Evolutionary conservation across 2,888 invertebrate genomes (phyloP).

Genomic region (Folsomia candida): DNA sequence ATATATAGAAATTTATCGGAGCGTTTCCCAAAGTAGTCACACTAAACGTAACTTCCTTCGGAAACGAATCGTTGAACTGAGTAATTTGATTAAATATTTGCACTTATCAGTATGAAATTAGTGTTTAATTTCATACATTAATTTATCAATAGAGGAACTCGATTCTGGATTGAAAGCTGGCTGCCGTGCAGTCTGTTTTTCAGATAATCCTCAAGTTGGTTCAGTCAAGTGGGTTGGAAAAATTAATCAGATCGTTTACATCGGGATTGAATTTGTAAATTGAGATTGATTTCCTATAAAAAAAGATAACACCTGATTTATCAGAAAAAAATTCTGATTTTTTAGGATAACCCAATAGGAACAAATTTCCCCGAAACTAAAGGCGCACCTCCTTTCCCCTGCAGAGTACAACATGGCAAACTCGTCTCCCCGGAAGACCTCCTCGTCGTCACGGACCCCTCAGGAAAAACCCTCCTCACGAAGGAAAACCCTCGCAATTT

Average conservation of each 20-base stretch:
- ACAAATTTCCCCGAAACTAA: conserved; percentile 35
- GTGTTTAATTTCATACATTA: neutral
- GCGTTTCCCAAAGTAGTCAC: neutral
- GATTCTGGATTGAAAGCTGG: conserved; percentile 25
- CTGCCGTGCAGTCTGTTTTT: conserved; percentile 26
- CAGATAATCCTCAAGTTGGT: conserved; percentile 31
- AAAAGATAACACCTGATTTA: neutral
- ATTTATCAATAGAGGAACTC: conserved; percentile 23
- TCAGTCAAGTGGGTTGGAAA: conserved; percentile 41
- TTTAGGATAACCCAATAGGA: conserved; percentile 31
- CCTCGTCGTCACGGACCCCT: conserved; percentile 7
- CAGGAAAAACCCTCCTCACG: neutral
- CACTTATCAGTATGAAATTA: neutral
- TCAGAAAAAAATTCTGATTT: neutral
- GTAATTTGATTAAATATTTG: neutral
- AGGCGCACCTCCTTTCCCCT: conserved; percentile 32
- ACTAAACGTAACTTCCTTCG: neutral
- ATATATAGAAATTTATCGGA: neutral
- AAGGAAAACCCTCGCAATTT: neutral
- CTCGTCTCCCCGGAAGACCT: conserved; percentile 33
- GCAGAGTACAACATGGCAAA: conserved; percentile 28
- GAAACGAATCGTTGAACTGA: neutral
- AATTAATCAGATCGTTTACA: conserved; percentile 31
- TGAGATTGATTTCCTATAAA: neutral
- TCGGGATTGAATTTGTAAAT: conserved; percentile 41